Evolutionary conservation across 2,888 invertebrate genomes (phyloP).

Genomic region (Ichneumon xanthorius): DNA sequence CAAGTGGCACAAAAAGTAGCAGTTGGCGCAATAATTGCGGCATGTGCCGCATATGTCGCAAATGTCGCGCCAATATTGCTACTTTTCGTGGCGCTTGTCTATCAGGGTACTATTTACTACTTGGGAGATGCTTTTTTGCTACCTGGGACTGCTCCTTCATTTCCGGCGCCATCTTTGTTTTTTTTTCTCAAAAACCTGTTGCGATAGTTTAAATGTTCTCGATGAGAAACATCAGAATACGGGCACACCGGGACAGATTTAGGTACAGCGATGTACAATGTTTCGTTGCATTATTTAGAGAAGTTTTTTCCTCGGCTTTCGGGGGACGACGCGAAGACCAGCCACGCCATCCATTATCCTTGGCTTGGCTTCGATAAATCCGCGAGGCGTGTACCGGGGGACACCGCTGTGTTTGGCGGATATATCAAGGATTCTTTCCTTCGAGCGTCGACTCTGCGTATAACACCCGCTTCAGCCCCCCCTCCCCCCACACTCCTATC

Average conservation of each 20-base stretch:
- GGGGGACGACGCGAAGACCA: constrained; percentile 43
- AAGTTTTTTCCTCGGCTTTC: constrained; percentile 67
- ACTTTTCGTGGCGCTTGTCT: too few relatives aligned
- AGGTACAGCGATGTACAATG: constrained; percentile 35
- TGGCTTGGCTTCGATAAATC: constrained; percentile 81
- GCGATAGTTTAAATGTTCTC: too few relatives aligned
- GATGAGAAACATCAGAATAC: too few relatives aligned
- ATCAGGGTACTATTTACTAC: too few relatives aligned
- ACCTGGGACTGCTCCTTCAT: too few relatives aligned
- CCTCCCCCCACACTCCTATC: neutral
- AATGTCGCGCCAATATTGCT: too few relatives aligned
- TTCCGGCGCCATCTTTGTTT: too few relatives aligned
- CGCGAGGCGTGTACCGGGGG: constrained; percentile 67
- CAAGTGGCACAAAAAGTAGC: too few relatives aligned
- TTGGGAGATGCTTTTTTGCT: too few relatives aligned
- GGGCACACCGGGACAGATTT: neutral
- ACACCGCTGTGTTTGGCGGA: constrained; percentile 81
- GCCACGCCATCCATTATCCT: constrained; percentile 80
- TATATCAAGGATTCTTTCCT: constrained; percentile 79
- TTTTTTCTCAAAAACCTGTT: too few relatives aligned
- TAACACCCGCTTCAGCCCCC: constrained; percentile 9
- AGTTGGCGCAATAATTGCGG: too few relatives aligned
- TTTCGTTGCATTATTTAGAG: constrained; percentile 78
- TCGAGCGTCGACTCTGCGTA: constrained; percentile 55
- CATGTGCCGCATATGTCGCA: too few relatives aligned